Evolutionary conservation across 1,140 invertebrate species (phyloP), one percentile per base, ranked within the genome.

Genomic region (Conus ventricosus): DNA sequence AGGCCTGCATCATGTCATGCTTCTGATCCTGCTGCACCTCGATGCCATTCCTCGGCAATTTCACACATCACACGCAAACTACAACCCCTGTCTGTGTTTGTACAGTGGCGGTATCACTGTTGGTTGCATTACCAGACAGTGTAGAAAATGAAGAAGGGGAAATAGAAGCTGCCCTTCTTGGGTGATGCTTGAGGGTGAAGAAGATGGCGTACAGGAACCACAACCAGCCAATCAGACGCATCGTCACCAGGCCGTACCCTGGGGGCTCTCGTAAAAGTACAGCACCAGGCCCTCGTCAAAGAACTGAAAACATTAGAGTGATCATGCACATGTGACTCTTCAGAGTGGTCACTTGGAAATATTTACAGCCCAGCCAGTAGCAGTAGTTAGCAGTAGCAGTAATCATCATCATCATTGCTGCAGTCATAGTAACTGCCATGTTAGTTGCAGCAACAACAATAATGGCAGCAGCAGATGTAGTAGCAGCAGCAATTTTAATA

Each of bases 261-360:
- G 98, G 97, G 97, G 97, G 90, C 97, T 98, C 95, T 99, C 98
- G 91, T 98, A 99, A 55, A 98, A 95, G 93, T 99, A 99, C 4
- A 98, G 94, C 0, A 99, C 98, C 94, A 97, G 95, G 55, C 97
- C 98, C 1, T 98, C 97, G 95, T 99, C 98, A 95, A 98, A 98
- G n/a, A 96, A 96, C 97, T 97, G 92, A 4, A 95, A 60, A 39
- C 20, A 39, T 39, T 39, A 39, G 39, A 39, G 39, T 39, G 39
- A 39, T 39, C 39, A 39, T 39, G 39, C 39, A 39, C 39, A 39
- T 39, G 39, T 39, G 39, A 39, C 39, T 39, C 39, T 39, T 39
- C 39, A 39, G 39, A 39, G 3, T 39, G 39, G 39, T 39, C 39
- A 39, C 39, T 39, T 39, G 39, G 39, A 39, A 39, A 39, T 39